Evolutionary conservation across 1,140 invertebrate genomes (phyloP), one percentile per base, ranked within the genome.

Genomic region (Platyscapa corneri): DNA sequence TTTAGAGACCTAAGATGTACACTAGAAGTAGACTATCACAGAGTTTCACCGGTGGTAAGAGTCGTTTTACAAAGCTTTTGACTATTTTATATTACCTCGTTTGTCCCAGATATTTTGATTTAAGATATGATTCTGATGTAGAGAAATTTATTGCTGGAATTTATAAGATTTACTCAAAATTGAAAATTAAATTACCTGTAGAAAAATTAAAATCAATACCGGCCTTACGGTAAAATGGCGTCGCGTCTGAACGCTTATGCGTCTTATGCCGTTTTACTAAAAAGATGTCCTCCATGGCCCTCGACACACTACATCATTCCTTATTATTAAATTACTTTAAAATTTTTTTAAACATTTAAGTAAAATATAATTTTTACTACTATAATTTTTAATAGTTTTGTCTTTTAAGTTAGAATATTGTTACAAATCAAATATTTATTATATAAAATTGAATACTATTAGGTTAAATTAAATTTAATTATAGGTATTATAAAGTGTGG

Each of bases 21-120:
- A 88, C 90, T 3, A 90, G 90, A 85, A 91, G 86, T 82, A 90
- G 90, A 76, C 89, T 88, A 86, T 89, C 65, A 74, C 90, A 90
- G 86, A 87, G 82, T 86, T 91, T 89, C 74, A 49, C 83, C n/a
- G 89, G 88, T 75, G 87, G 90, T 91, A 87, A 87, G 82, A 46
- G 18, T 82, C 18, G 32, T 84, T 81, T 83, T 86, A 74, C 65
- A 72, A 83, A 85, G 77, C 1, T 46, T 67, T 32, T 5, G 12
- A 46, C 12, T 5, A 46, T 46, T 46, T 46, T 12, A 30, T 39
- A n/a, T 32, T 42, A 23, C 16, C 18, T 10, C 64, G 23, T 32
- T 30, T 77, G 3, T 37, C 8, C 16, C 18, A 56, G 14, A 37
- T 64, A 60, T 0, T 23, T 1, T 78, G 30, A 3, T 39, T 37